Evolutionary conservation across 2,113 vertebrate species (phyloP).

Genomic region (Megaptera novaeangliae): DNA sequence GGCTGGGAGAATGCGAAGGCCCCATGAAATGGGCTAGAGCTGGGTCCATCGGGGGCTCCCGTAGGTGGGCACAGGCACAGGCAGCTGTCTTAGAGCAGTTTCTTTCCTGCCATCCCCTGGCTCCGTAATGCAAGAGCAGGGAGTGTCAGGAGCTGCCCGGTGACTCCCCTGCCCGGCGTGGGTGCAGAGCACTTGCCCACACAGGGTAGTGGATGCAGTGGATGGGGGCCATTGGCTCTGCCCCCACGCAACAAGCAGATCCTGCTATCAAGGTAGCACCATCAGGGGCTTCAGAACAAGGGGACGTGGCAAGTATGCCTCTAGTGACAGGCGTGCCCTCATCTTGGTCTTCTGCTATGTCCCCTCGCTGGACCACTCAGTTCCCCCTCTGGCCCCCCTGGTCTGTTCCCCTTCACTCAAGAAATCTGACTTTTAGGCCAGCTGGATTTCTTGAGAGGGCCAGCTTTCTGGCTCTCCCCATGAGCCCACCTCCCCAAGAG

Average conservation of each 20-base stretch:
- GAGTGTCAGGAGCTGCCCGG: neutral
- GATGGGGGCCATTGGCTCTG: neutral
- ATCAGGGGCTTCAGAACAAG: neutral
- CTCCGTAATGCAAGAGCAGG: neutral
- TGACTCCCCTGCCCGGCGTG: neutral
- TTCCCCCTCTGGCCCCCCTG: neutral
- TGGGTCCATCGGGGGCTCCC: neutral
- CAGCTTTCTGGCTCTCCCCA: neutral
- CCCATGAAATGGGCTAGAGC: no score
- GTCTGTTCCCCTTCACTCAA: neutral
- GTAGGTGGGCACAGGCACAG: neutral
- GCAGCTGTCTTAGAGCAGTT: no score
- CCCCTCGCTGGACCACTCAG: neutral
- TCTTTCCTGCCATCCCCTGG: neutral
- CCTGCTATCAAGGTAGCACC: rapidly evolving
- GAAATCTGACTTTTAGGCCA: neutral
- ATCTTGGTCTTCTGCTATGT: neutral
- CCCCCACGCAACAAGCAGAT: no score
- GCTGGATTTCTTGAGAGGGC: neutral
- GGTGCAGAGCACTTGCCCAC: neutral
- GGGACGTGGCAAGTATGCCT: neutral
- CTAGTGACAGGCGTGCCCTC: neutral
- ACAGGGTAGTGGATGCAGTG: neutral
- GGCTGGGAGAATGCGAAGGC: neutral
- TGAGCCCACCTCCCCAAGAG: neutral